Percentiles rank a stretch among this genome's conserved stretches.
These are phyloP conservation scores for Bimastos eiseni DNA, from an alignment of 2,888 invertebrate genomes.

Conservation along the genomic window DNA sequence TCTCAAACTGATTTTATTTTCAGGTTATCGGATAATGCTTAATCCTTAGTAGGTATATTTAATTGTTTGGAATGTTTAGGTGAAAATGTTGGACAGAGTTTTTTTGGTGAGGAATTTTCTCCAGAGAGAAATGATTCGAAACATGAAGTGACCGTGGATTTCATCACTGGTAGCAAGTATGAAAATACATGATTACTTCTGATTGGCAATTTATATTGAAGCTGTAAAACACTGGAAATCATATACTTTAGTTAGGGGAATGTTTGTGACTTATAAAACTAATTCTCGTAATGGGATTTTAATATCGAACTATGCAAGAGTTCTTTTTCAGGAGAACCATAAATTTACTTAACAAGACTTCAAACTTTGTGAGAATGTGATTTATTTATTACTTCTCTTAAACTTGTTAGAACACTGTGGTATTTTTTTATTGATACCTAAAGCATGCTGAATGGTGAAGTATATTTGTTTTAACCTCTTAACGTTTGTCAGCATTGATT, in stretches of 20 bases:
- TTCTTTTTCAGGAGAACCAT: not conserved
- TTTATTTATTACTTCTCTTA: not conserved
- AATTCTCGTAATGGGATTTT: not conserved
- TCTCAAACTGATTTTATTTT: not conserved
- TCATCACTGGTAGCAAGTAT: not conserved
- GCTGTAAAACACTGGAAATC: not conserved
- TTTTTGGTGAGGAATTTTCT: conserved; percentile 13
- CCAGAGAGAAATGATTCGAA: not conserved
- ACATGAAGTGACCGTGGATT: not conserved
- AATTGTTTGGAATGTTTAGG: not conserved
- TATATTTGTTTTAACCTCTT: not conserved
- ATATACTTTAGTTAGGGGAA: not conserved
- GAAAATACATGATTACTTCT: not conserved
- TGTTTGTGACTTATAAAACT: not conserved
- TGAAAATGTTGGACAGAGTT: not conserved
- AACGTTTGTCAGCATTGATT: not conserved
- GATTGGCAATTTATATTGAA: not conserved
- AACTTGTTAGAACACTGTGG: not conserved
- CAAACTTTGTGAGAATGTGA: not conserved
- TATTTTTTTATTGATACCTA: too few relatives aligned
- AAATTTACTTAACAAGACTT: not conserved
- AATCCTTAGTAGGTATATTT: not conserved
- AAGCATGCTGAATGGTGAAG: too few relatives aligned
- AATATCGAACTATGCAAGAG: not conserved
- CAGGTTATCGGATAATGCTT: not conserved